Conservation (phyloP, 2,888 invertebrate genomes). For the Latrodectus elegans region DNA sequence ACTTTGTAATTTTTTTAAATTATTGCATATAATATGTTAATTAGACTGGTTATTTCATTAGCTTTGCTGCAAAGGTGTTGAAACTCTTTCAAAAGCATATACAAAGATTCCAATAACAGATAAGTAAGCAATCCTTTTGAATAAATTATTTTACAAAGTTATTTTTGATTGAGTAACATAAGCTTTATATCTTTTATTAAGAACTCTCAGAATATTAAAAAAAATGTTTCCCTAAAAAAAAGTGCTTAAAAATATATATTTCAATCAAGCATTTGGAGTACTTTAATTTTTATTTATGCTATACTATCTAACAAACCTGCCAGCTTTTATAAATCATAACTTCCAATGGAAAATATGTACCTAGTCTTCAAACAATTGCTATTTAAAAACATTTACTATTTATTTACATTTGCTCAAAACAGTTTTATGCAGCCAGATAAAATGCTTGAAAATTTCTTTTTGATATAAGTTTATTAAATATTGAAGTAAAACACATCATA, state of each 20-base stretch:
- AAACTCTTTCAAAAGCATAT: constrained; percentile 20
- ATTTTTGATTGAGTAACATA: not conserved
- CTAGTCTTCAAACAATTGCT: no score
- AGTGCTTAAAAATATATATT: not conserved
- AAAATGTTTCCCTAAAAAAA: not conserved
- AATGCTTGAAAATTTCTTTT: not conserved
- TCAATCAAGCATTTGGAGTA: not conserved
- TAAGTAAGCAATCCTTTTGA: constrained; percentile 28
- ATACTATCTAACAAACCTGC: not conserved
- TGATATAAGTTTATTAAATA: no score
- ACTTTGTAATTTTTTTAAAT: no score
- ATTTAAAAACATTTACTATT: no score
- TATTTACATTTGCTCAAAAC: no score
- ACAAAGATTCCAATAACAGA: constrained; percentile 19
- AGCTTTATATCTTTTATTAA: not conserved
- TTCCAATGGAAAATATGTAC: no score
- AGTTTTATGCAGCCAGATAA: no score
- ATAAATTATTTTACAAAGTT: not conserved
- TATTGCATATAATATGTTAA: no score
- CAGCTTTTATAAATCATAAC: no score
- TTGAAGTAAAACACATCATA: no score
- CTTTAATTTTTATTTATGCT: not conserved
- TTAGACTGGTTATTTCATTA: not conserved
- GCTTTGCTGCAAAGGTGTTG: constrained; percentile 54
- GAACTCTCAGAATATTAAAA: no score